These are phyloP conservation scores for Trimorus sp. DNA, from an alignment of 2,888 invertebrate genomes.

Conservation along the genomic window DNA sequence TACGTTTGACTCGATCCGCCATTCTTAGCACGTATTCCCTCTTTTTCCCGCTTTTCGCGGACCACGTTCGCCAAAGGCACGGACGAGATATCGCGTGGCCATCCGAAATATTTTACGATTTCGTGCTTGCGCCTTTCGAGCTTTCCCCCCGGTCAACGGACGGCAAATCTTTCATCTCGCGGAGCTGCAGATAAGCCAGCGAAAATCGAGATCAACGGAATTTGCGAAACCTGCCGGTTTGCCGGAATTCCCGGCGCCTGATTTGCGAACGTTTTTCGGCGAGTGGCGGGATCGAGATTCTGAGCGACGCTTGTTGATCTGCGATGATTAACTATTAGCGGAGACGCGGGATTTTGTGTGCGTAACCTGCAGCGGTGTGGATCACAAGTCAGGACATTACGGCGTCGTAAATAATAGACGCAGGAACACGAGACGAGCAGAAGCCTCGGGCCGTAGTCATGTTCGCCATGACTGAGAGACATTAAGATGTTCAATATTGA, in stretches of 20 bases:
- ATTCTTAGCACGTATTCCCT: constrained; percentile 66
- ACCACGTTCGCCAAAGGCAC: constrained; percentile 60
- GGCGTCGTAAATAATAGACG: constrained; percentile 3
- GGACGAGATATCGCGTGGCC: constrained; percentile 64
- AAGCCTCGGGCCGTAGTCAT: constrained; percentile 29
- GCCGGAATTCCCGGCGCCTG: constrained; percentile 19
- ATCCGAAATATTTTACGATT: constrained; percentile 66
- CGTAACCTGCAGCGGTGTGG: constrained; percentile 1
- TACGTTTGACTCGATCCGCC: constrained; percentile 58
- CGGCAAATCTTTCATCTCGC: constrained; percentile 55
- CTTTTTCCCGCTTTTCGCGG: constrained; percentile 63
- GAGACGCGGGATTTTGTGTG: too few species aligned
- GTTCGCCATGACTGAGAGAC: constrained; percentile 21
- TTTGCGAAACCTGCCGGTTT: constrained; percentile 31
- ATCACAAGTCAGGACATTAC: neutral
- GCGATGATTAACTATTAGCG: too few species aligned
- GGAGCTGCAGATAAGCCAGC: constrained; percentile 48
- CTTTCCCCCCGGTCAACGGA: constrained; percentile 27
- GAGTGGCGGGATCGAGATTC: too few species aligned
- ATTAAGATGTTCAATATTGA: constrained; percentile 26
- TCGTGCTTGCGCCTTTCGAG: constrained; percentile 59
- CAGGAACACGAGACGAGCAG: constrained; percentile 22
- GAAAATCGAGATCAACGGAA: constrained; percentile 48
- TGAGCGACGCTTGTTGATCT: too few species aligned
- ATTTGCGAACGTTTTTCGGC: constrained; percentile 4